Base-by-base conservation (phyloP, 2,113 vertebrate species). In the Misgurnus anguillicaudatus region DNA sequence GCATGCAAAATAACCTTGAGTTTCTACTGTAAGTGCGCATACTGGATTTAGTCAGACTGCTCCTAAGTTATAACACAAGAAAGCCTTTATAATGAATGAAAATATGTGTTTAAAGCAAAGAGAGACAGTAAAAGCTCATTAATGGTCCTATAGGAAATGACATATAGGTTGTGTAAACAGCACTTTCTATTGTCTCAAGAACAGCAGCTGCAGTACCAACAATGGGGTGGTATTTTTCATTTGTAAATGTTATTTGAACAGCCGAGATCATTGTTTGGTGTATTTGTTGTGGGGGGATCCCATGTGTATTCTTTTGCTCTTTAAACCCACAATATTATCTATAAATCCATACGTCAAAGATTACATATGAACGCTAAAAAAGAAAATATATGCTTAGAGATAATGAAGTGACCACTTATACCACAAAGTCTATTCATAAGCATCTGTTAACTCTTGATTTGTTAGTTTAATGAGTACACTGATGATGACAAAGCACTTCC, bases 171-270 rank as follows among this genome's bases (percentile, higher is more conserved):
- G 31, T 39, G 60, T 70, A 79, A 75, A 83, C 47, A 64, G 48
- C 41, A 9, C 51, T 38, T 64, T 36, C 73, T 64, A 75, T 55
- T 73, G 69, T 57, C 71, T 74, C 60, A 64, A 53, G 19, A 36
- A 42, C 19, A 17, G 41, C 58, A 69, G 48, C 72, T 76, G 77
- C 45, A 75, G 41, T 57, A n/a, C 42, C 24, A 70, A 73, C 69
- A 67, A 47, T 10, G 41, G 24, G 53, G 6, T 5, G n/a, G 0
- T 57, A 51, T 62, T 24, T 16, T 45, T 76, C 31, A 70, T 24
- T 45, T 64, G 47, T 64, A 48, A 63, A 75, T 64, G 45, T 51
- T 79, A 42, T 83, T 74, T 75, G 57, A 75, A 74, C 71, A 58
- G 65, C 55, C 13, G n/a, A 51, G 61, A 7, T n/a, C 13, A 14